phyloP scores from a whole-genome alignment of 2,113 vertebrate genomes.

The Lates calcarifer region DNA sequence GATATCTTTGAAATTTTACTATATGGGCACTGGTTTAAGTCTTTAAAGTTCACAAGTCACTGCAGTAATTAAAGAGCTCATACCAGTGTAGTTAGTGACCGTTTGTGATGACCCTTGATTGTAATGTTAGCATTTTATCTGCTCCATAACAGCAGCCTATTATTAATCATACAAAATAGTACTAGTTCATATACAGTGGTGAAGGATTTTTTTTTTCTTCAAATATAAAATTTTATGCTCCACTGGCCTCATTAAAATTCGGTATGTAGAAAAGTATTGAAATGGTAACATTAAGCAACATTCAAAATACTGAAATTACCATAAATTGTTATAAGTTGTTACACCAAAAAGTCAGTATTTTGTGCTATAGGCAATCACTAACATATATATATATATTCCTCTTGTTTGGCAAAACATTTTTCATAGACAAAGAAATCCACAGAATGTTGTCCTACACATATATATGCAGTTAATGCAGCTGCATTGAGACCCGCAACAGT shows the following conservation, averaged over 20 bases:
- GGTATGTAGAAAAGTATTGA: neutral
- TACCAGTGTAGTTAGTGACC: too few relatives aligned
- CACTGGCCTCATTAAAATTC: neutral
- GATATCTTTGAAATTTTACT: neutral
- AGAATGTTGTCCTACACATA: too few relatives aligned
- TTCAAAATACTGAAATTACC: neutral
- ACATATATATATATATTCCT: too few relatives aligned
- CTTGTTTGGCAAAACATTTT: too few relatives aligned
- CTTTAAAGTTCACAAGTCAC: conserved; percentile 2
- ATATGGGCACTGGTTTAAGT: neutral
- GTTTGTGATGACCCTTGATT: neutral
- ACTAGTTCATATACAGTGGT: neutral
- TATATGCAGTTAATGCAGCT: too few relatives aligned
- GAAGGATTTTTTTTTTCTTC: neutral
- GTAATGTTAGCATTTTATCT: neutral
- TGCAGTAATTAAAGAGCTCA: neutral
- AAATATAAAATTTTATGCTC: neutral
- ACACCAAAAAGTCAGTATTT: too few relatives aligned
- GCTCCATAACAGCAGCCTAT: neutral
- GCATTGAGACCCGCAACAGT: too few relatives aligned
- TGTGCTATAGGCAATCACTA: too few relatives aligned
- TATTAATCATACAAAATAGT: neutral
- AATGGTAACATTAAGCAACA: neutral
- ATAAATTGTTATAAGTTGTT: neutral
- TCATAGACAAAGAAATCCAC: too few relatives aligned